Evolutionary conservation across 1,140 invertebrate genomes (phyloP).

Genomic region (Scaptomyza montana): DNA sequence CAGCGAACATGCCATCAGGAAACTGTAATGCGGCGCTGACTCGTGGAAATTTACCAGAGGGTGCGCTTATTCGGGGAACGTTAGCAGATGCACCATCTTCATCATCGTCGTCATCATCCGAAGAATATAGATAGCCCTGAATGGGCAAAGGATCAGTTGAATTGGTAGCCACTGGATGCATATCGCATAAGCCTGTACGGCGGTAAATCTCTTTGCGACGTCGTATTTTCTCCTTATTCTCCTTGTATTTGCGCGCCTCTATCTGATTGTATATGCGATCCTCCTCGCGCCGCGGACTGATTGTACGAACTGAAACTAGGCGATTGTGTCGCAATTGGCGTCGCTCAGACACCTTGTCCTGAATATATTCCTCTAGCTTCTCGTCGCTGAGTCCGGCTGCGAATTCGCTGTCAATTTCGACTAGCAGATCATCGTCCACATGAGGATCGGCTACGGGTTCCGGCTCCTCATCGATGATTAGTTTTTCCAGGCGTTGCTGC

Average conservation of each 20-base stretch:
- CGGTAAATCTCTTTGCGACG: conserved; percentile 87
- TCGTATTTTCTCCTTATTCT: conserved; percentile 91
- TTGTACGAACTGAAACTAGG: conserved; percentile 88
- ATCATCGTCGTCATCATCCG: conserved; percentile 66
- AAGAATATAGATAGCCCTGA: conserved; percentile 73
- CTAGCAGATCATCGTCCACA: conserved; percentile 15
- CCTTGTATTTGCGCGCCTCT: conserved; percentile 88
- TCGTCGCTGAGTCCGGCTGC: conserved; percentile 40
- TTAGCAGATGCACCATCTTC: background rate
- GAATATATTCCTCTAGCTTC: conserved; percentile 51
- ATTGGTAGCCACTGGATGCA: background rate
- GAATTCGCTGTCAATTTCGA: conserved; percentile 42
- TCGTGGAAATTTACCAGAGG: background rate
- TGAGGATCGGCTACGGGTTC: conserved; percentile 35
- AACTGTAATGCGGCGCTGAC: conserved; percentile 29
- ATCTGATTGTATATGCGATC: conserved; percentile 89
- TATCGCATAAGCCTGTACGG: conserved; percentile 18
- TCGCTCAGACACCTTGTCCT: conserved; percentile 56
- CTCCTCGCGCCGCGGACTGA: conserved; percentile 91
- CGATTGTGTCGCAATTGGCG: conserved; percentile 57
- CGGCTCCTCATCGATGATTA: conserved; percentile 51
- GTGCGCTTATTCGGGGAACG: too few species aligned
- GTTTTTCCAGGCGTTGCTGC: conserved; percentile 55
- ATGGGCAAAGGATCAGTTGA: conserved; percentile 47
- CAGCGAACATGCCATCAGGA: conserved; percentile 51